phyloP scores from a whole-genome alignment of 2,888 invertebrate species.

The Aplocera efformata region DNA sequence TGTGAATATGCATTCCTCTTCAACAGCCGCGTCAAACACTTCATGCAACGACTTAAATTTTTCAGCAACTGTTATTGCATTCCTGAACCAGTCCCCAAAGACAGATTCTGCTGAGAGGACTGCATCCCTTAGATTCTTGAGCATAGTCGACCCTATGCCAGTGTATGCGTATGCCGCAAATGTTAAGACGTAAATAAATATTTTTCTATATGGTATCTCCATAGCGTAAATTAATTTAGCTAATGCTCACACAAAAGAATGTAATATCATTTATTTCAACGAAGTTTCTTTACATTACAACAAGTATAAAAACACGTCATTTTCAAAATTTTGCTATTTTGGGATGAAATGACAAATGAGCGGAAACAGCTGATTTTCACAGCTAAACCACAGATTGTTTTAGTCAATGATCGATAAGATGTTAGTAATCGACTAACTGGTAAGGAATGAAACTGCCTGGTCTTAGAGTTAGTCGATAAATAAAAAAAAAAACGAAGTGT shows the following conservation, averaged over 20 bases:
- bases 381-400: too few relatives aligned
- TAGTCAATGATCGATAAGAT: too few relatives aligned
- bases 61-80: slow-evolving; percentile 86
- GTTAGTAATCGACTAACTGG: too few relatives aligned
- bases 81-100: slow-evolving; percentile 88
- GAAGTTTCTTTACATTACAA: neutral
- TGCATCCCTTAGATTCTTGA: slow-evolving; percentile 88
- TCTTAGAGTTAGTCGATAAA: neutral
- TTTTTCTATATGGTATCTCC: slow-evolving; percentile 88
- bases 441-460: neutral
- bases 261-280: neutral
- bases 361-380: slow-evolving; percentile 11
- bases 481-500: too few relatives aligned
- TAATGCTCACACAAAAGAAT: slow-evolving; percentile 1
- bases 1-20: slow-evolving; percentile 88
- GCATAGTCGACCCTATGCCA: slow-evolving; percentile 88
- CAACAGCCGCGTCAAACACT: slow-evolving; percentile 91
- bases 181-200: slow-evolving; percentile 86
- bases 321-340: slow-evolving; percentile 13
- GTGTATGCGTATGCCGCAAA: slow-evolving; percentile 90
- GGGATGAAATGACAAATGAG: neutral
- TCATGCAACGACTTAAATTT: slow-evolving; percentile 89
- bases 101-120: slow-evolving; percentile 89
- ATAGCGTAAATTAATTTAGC: slow-evolving; percentile 55
- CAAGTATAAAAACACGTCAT: slow-evolving; percentile 16